Evolutionary conservation across 1,140 invertebrate species (phyloP), one percentile per base, ranked within the genome.

Genomic region (Bombus superbus): DNA sequence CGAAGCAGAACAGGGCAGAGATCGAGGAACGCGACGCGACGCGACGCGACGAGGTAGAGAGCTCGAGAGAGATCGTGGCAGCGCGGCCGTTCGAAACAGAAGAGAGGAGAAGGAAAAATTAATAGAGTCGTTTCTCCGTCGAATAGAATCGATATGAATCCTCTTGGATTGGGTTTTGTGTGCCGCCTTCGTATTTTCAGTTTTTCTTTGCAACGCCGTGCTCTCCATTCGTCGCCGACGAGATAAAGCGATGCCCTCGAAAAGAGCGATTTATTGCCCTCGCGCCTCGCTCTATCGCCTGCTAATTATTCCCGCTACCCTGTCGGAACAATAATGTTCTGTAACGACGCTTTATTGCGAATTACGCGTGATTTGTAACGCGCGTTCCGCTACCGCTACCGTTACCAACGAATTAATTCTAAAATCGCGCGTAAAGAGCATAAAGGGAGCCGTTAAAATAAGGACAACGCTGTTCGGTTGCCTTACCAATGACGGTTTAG

Each of bases 81-180:
- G 9, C 35, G 5, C 2, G 32, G 22, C 25, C n/a, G n/a, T n/a
- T 64, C 5, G 38, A 71, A 40, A 28, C 32, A 38, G 68, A n/a
- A 15, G 15, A 42, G 32, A 38, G 38, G 40, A n/a, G 68, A 28
- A 28, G 10, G 32, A 88, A 88, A 88, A 88, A 88, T 82, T 88
- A 88, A 88, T 84, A 81, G 86, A 84, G 35, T 84, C 86, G 86
- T 84, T 88, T 84, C 77, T 69, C 53, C 25, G 28, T 57, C 42
- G 42, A 76, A 83, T 78, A 74, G 68, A 42, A 8, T 40, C 80
- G 86, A 68, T 87, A 82, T 66, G 77, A 77, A 73, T 85, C 77
- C 68, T 22, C 42, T 18, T 32, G 76, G 42, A 25, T 80, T n/a
- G 28, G n/a, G 13, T 11, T 66, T 75, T 74, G 62, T 32, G 6